Conservation (phyloP, 2,888 invertebrate genomes). For the Drosophila prostipennis region DNA sequence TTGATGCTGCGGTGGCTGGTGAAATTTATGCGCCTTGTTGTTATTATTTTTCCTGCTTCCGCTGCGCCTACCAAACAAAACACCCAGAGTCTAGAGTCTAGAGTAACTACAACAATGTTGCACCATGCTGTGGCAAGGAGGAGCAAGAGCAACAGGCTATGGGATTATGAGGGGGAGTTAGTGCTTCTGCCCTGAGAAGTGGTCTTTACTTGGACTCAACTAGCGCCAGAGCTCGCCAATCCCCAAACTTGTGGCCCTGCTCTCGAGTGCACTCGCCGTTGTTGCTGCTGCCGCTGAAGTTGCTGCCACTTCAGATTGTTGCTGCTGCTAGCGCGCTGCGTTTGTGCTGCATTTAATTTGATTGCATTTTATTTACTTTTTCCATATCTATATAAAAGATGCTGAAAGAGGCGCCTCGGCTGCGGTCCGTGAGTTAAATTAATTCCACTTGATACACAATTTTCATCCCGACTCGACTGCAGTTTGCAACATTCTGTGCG, state of each 20-base stretch:
- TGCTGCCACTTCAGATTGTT: constrained; percentile 56
- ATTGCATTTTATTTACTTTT: constrained; percentile 79
- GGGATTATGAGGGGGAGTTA: constrained; percentile 14
- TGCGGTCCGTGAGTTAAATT: constrained; percentile 55
- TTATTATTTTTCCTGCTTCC: constrained; percentile 72
- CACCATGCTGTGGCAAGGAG: constrained; percentile 62
- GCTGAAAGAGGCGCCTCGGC: constrained; percentile 39
- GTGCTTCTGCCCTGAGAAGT: constrained; percentile 29
- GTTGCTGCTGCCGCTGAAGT: constrained; percentile 50
- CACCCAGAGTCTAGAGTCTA: constrained; percentile 21
- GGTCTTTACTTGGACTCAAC: constrained; percentile 42
- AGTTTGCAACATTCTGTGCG: constrained; percentile 50
- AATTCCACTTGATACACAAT: constrained; percentile 70
- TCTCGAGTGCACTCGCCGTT: constrained; percentile 58
- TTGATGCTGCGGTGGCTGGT: constrained; percentile 44
- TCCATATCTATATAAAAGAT: constrained; percentile 40
- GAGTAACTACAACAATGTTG: constrained; percentile 60
- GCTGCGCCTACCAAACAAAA: constrained; percentile 58
- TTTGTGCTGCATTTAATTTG: constrained; percentile 74
- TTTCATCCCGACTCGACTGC: constrained; percentile 41
- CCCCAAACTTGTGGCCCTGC: constrained; percentile 45
- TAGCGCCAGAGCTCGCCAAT: constrained; percentile 51
- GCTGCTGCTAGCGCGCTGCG: constrained; percentile 42
- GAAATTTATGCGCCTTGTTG: constrained; percentile 70
- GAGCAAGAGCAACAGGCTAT: constrained; percentile 68